phyloP scores from a whole-genome alignment of 2,797 vertebrate genomes.

The Phrynocephalus guinanensis region DNA sequence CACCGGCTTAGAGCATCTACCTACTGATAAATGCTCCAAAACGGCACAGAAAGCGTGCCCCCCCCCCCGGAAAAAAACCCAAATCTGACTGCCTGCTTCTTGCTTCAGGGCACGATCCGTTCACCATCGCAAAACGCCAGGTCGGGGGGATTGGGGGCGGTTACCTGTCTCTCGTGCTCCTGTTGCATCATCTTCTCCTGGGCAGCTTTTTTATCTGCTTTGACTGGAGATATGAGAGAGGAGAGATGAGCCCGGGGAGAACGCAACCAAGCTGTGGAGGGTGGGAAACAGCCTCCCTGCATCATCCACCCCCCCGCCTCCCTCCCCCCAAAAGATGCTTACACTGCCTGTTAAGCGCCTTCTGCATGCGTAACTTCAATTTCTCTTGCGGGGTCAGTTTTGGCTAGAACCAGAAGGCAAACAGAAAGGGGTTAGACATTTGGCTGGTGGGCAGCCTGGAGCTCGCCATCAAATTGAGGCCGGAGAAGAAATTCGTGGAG shows the following conservation, averaged over 20 bases:
- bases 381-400: slow-evolving; percentile 95
- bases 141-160: not conserved
- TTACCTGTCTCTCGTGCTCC: slow-evolving; percentile 91
- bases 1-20: no score
- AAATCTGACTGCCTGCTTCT: no score
- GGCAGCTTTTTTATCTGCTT: slow-evolving; percentile 94
- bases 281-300: fast-evolving
- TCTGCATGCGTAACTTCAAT: slow-evolving; percentile 93
- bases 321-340: slow-evolving; percentile 41
- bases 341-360: slow-evolving; percentile 95
- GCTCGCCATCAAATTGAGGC: not conserved
- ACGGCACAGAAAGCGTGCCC: no score
- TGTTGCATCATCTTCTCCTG: slow-evolving; percentile 94
- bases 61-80: no score
- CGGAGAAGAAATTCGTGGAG: not conserved
- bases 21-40: no score
- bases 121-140: fast-evolving
- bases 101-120: no score
- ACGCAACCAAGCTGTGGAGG: fast-evolving
- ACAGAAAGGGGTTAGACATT: not conserved
- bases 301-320: not conserved
- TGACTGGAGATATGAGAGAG: slow-evolving; percentile 78
- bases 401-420: slow-evolving; percentile 81
- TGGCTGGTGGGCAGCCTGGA: not conserved
- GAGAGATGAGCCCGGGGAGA: not conserved